Evolutionary conservation across 2,888 invertebrate species (phyloP), one percentile per base, ranked within the genome.

Genomic region (Cecidostiba fungosa): DNA sequence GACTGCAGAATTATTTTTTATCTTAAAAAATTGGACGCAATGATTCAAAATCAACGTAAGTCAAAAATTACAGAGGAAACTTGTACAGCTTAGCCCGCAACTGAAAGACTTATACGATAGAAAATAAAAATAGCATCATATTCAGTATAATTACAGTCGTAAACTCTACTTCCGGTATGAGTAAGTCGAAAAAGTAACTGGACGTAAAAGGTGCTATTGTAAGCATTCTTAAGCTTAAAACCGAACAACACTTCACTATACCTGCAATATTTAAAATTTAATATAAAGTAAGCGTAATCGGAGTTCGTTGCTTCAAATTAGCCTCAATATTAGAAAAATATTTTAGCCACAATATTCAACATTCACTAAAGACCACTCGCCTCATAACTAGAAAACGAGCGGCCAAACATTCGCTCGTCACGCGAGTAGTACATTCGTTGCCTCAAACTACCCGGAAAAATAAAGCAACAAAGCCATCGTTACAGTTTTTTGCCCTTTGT

Each of bases 361-460:
- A 26, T 66, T 66, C 29, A 1, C 12, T 12, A 26, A 66, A 10
- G 29, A 29, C 14, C 3, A 66, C 62, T 26, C 66, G 66, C 10
- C 14, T 26, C 62, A 10, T 62, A 12, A 66, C n/a, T 66, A 29
- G 0, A 29, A 66, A 29, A 66, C 66, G 66, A 66, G 12, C 66
- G 66, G 2, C 29, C 8, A 66, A 66, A 66, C 66, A 26, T 16
- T 29, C 66, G 29, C 26, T 29, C 29, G 66, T 66, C 66, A 66
- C 66, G 66, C 66, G 66, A 66, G 66, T 29, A 29, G 10, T 66
- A 29, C 29, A 66, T 29, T 66, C 14, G 29, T 23, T n/a, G 29
- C 29, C 66, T 66, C 66, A 29, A 66, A 66, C 29, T 66, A 66
- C 26, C 66, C 66, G 66, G 29, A 66, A 66, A 66, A 66, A 26